Conservation (phyloP, 1,140 invertebrate species). For the Cheumatopsyche charites region DNA sequence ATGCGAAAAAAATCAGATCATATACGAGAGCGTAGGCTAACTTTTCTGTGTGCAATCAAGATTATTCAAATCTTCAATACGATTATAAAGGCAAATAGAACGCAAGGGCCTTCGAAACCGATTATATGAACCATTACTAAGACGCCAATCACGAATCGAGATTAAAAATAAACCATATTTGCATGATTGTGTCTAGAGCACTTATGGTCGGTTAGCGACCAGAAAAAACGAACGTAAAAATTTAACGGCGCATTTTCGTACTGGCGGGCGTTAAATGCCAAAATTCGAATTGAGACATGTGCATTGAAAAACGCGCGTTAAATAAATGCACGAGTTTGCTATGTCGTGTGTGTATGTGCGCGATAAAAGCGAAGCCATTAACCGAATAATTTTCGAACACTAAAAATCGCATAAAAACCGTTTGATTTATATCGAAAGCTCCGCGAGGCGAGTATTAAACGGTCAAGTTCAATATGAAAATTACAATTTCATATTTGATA, state of each 20-base stretch:
- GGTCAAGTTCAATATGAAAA: constrained; percentile 25
- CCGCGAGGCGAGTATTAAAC: background rate
- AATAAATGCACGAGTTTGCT: background rate
- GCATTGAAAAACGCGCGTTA: background rate
- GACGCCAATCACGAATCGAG: background rate
- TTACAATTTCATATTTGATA: constrained; percentile 30
- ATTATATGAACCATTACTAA: constrained; percentile 1
- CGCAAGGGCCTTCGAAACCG: background rate
- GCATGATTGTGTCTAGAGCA: background rate
- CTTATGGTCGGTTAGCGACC: too few species aligned
- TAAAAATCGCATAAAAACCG: constrained; percentile 12
- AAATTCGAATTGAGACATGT: constrained; percentile 9
- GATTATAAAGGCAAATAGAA: constrained; percentile 6
- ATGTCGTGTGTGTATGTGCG: too few species aligned
- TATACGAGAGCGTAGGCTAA: too few species aligned
- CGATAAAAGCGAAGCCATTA: background rate
- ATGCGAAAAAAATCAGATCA: too few species aligned
- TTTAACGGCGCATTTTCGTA: too few species aligned
- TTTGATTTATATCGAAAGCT: constrained; percentile 17
- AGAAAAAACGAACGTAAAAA: too few species aligned
- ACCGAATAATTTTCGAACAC: constrained; percentile 19
- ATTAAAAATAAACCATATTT: constrained; percentile 11
- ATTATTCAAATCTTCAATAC: constrained; percentile 6
- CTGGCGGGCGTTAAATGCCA: background rate
- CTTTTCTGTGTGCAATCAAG: background rate